Conservation (phyloP, 2,113 vertebrate species). For the Perca schrenkii region DNA sequence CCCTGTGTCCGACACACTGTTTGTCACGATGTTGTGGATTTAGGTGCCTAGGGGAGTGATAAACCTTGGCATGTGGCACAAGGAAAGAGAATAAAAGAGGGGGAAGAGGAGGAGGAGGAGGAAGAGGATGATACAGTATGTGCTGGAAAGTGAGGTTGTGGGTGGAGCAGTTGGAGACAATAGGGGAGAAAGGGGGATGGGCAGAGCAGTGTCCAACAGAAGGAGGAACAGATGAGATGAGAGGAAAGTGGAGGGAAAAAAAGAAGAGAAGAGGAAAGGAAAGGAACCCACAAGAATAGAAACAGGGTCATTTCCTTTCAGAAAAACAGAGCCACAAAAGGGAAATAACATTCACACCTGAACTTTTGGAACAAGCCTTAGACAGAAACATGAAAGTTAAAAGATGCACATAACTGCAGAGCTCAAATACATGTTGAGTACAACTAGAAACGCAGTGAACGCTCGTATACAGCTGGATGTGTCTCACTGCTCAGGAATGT, state of each 20-base stretch:
- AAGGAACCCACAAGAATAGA: slow-evolving; percentile 51
- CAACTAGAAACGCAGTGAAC: slow-evolving; percentile 40
- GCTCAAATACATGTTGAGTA: not conserved
- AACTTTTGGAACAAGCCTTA: not conserved
- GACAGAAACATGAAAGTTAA: not conserved
- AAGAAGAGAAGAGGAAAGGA: slow-evolving; percentile 56
- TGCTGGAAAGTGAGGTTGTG: slow-evolving; percentile 62
- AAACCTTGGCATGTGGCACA: slow-evolving; percentile 65
- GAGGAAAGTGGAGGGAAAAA: slow-evolving; percentile 68
- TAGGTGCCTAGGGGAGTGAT: slow-evolving; percentile 58
- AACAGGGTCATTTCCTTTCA: slow-evolving; percentile 52
- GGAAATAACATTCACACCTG: slow-evolving; percentile 27
- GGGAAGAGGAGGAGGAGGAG: slow-evolving; percentile 5
- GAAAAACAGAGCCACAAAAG: slow-evolving; percentile 18
- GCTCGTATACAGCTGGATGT: slow-evolving; percentile 60
- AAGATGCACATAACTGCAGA: slow-evolving; percentile 2
- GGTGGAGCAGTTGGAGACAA: slow-evolving; percentile 60
- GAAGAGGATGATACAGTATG: slow-evolving; percentile 57
- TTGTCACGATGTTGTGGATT: slow-evolving; percentile 57
- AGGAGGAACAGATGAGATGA: slow-evolving; percentile 77
- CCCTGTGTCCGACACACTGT: slow-evolving; percentile 55
- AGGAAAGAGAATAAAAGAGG: slow-evolving; percentile 63
- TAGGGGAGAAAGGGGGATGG: slow-evolving; percentile 65
- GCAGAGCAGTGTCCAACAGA: slow-evolving; percentile 72
- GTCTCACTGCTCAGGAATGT: slow-evolving; percentile 82